Conservation (phyloP, 1,140 invertebrate species). For the Theocolax elegans region DNA sequence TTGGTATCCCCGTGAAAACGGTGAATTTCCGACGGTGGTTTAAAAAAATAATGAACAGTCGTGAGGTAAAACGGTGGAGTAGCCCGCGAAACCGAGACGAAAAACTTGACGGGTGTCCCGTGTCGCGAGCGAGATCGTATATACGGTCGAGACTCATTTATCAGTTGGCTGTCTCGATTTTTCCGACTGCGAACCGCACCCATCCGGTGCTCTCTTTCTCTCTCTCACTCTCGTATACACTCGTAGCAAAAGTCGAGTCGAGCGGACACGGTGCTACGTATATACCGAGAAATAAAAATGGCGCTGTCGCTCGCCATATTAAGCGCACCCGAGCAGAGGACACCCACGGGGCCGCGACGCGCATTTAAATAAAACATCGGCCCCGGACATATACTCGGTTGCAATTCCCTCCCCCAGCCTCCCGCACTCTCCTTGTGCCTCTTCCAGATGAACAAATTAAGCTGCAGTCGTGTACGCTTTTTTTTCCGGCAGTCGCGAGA, state of each 20-base stretch:
- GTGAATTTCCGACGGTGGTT: no score
- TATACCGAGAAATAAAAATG: slow-evolving; percentile 45
- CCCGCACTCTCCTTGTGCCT: slow-evolving; percentile 1
- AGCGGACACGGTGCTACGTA: neutral
- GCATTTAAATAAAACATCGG: slow-evolving; percentile 50
- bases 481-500: slow-evolving; percentile 19
- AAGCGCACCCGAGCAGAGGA: slow-evolving; percentile 43
- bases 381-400: slow-evolving; percentile 4
- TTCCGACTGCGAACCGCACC: neutral
- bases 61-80: no score
- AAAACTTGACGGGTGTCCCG: no score
- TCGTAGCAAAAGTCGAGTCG: neutral
- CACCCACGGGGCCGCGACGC: slow-evolving; percentile 40
- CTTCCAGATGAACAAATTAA: slow-evolving; percentile 44
- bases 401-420: slow-evolving; percentile 25
- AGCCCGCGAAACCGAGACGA: no score
- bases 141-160: no score
- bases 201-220: no score
- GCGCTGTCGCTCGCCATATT: slow-evolving; percentile 45
- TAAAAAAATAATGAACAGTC: no score
- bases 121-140: no score
- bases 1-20: no score
- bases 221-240: no score
- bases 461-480: slow-evolving; percentile 30
- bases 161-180: slow-evolving; percentile 33